A percentile compares a stretch with the other conserved stretches of the same genome.
Evolutionary conservation across 2,888 invertebrate species (phyloP).

Genomic region (Nomada hirtipes): DNA sequence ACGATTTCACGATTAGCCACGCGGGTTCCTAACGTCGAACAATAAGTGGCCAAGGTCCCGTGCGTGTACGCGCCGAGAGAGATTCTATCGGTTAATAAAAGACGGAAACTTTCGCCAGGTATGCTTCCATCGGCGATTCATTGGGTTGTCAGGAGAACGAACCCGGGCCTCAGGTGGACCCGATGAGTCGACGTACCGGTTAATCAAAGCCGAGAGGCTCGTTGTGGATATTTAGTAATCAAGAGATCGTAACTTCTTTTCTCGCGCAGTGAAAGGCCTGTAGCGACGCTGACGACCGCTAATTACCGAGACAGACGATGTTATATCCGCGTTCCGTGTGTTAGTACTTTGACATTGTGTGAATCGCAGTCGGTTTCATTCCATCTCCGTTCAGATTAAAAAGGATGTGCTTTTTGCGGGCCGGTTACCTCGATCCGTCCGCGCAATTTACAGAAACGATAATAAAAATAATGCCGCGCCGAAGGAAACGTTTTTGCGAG

Average conservation of each 20-base stretch:
- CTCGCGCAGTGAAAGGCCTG: slow-evolving; percentile 60
- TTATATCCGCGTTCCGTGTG: slow-evolving; percentile 41
- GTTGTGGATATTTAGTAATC: slow-evolving; percentile 61
- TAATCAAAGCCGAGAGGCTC: slow-evolving; percentile 59
- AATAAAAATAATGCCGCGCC: too few species aligned
- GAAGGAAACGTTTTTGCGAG: too few species aligned
- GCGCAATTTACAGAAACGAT: too few species aligned
- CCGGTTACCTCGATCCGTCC: too few species aligned
- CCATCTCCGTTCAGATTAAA: neutral
- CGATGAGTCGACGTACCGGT: slow-evolving; percentile 70
- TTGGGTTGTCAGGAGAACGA: slow-evolving; percentile 54
- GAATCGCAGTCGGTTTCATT: neutral
- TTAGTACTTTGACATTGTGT: neutral
- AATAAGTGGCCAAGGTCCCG: neutral
- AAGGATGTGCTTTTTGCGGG: neutral
- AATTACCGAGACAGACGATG: slow-evolving; percentile 53
- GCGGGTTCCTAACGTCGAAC: slow-evolving; percentile 40
- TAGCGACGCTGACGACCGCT: slow-evolving; percentile 35
- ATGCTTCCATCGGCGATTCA: slow-evolving; percentile 62
- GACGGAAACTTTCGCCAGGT: slow-evolving; percentile 73
- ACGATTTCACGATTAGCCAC: slow-evolving; percentile 65
- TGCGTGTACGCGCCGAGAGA: too few species aligned
- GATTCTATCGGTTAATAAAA: slow-evolving; percentile 35
- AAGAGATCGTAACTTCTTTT: slow-evolving; percentile 60
- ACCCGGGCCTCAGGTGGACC: slow-evolving; percentile 65